These are phyloP conservation scores for Drosophila seguyi DNA, from an alignment of 1,140 invertebrate genomes.

Conservation along the genomic window DNA sequence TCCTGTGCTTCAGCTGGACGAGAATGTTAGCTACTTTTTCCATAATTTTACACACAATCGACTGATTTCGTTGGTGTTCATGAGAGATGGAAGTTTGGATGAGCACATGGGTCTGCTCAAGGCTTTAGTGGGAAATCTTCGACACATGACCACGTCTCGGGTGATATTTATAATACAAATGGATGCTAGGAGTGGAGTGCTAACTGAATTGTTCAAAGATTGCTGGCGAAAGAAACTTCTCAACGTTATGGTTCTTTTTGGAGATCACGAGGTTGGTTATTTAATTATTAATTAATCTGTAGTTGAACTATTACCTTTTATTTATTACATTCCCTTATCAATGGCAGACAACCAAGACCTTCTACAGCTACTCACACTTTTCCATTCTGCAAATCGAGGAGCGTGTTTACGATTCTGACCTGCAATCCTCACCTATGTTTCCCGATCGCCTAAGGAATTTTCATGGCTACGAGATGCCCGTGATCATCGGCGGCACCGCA, in stretches of 20 bases:
- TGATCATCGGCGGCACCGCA: conserved; percentile 60
- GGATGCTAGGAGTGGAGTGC: background rate
- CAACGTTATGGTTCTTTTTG: conserved; percentile 65
- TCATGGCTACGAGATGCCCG: conserved; percentile 44
- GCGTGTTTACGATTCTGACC: background rate
- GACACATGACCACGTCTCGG: conserved; percentile 63
- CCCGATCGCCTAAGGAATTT: conserved; percentile 60
- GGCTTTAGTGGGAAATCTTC: conserved; percentile 50
- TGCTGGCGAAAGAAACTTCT: conserved; percentile 66
- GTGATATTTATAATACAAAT: conserved; percentile 60
- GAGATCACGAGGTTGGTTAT: conserved; percentile 50
- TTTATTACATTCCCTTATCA: background rate
- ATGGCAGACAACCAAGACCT: conserved; percentile 37
- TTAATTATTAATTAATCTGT: background rate
- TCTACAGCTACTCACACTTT: conserved; percentile 68
- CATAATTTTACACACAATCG: conserved; percentile 33
- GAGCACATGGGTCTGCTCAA: conserved; percentile 45
- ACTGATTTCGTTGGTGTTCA: conserved; percentile 39
- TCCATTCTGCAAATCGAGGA: conserved; percentile 59
- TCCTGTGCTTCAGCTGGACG: conserved; percentile 60
- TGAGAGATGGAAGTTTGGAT: conserved; percentile 22
- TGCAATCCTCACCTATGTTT: conserved; percentile 21
- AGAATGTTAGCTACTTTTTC: conserved; percentile 49
- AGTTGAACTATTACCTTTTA: too few species aligned
- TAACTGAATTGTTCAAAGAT: conserved; percentile 48